Evolutionary conservation across 2,113 vertebrate genomes (phyloP).

Genomic region (Coryphaenoides rupestris): DNA sequence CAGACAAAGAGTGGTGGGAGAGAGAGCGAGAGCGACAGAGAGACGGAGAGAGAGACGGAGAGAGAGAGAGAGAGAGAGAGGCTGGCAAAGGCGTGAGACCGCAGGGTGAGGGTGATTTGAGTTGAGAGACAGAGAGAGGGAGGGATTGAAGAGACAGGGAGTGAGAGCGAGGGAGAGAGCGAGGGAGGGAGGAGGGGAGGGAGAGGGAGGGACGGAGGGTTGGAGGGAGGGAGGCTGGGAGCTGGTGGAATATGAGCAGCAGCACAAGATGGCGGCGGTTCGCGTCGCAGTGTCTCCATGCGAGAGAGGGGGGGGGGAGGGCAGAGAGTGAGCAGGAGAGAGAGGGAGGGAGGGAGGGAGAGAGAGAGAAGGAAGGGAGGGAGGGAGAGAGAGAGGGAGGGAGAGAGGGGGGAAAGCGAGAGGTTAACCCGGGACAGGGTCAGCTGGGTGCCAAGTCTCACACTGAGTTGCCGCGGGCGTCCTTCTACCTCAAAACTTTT

Average conservation of each 20-base stretch:
- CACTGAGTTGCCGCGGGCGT: constrained; percentile 48
- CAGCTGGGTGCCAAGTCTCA: constrained; percentile 56
- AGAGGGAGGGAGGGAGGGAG: neutral
- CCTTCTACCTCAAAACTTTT: neutral
- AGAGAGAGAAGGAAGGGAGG: constrained; percentile 11
- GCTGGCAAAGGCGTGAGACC: neutral
- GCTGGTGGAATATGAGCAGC: constrained; percentile 5
- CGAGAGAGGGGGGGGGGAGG: constrained; percentile 10
- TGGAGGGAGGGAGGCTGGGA: constrained; percentile 20
- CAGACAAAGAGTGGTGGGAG: too few species aligned
- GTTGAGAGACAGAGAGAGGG: neutral
- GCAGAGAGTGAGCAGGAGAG: neutral
- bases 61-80: neutral
- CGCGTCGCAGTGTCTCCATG: constrained; percentile 53
- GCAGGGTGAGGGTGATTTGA: too few species aligned
- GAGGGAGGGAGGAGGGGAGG: constrained; percentile 14
- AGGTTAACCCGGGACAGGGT: constrained; percentile 42
- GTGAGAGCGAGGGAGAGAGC: neutral
- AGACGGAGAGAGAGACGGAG: too few species aligned
- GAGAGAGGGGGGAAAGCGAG: constrained; percentile 1
- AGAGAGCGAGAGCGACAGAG: too few species aligned
- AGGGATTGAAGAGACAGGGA: neutral
- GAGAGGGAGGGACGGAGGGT: neutral
- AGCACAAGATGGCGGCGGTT: constrained; percentile 61
- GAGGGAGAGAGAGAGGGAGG: neutral